Base-by-base conservation (phyloP, 2,113 vertebrate species). In the Connochaetes taurinus region DNA sequence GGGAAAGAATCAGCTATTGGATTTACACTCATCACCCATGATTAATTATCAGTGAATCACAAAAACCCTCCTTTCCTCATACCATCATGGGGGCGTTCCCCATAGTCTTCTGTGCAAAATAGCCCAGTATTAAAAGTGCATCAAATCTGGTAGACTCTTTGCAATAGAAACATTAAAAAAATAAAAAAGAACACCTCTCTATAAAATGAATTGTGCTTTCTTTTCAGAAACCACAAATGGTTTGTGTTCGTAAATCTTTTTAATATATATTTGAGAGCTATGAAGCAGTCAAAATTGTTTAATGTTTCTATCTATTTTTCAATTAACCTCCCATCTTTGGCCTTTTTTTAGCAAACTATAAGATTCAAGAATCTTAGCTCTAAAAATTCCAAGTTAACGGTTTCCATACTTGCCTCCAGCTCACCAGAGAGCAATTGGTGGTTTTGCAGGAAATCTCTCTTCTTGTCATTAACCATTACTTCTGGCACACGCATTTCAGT, bases 151-250 rank as follows among this genome's bases (percentile, higher is more conserved):
- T 97, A 98, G 98, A 88, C 94, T 96, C 36, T 97, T 96, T 96
- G 88, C 97, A 97, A 97, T 98, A 98, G 98, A 98, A 98, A 99
- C 31, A 80, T 98, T 98, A 98, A 97, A 99, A 62, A 99, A 98
- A 96, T 62, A 98, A 98, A 98, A 94, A 93, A 82, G 78, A 97
- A 97, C 19, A 62, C 96, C 96, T 99, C 98, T 97, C 36, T 98
- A 99, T 96, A 99, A 98, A 99, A 98, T 90, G 98, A 98, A 98
- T 97, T 98, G 99, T 99, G 98, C 99, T 99, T 98, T 96, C 98
- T 98, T 87, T 97, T 97, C 62, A 98, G 97, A 98, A 98, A 98
- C 96, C 97, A 97, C 60, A 87, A 91, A 97, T 96, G 96, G 97
- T 97, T 86, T 97, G 60, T 71, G 81, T 97, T 98, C 98, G 90